Conservation (phyloP, 2,113 vertebrate genomes). For the Pandion haliaetus region DNA sequence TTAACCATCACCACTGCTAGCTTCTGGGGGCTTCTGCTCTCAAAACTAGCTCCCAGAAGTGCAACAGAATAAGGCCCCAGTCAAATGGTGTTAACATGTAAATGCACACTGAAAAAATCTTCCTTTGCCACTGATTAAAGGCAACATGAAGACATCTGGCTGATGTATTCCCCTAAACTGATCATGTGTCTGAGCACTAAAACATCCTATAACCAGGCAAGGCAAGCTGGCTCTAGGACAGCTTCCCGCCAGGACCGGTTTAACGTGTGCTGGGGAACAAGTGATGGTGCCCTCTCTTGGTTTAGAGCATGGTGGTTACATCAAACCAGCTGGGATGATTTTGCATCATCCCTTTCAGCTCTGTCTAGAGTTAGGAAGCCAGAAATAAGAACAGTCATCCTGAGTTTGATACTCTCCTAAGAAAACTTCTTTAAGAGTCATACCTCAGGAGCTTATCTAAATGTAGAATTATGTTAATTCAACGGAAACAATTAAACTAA, state of each 20-base stretch:
- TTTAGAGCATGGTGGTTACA: background rate
- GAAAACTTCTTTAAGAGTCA: background rate
- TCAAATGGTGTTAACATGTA: background rate
- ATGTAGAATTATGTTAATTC: background rate
- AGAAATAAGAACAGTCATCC: background rate
- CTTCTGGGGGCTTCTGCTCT: background rate
- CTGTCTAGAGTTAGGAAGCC: background rate
- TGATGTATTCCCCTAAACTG: background rate
- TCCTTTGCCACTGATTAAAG: background rate
- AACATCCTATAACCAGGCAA: background rate
- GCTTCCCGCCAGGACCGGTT: background rate
- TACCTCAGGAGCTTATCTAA: background rate
- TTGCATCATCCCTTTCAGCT: background rate
- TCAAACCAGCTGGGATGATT: background rate
- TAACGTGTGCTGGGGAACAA: background rate
- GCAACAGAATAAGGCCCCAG: background rate
- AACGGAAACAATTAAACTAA: background rate
- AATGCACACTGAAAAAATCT: background rate
- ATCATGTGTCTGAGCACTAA: background rate
- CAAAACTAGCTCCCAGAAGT: background rate
- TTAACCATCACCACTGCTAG: background rate
- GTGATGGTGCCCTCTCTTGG: background rate
- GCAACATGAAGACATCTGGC: background rate
- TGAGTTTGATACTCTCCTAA: background rate
- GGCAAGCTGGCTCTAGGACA: background rate